Evolutionary conservation across 2,113 vertebrate genomes (phyloP), one percentile per base, ranked within the genome.

Genomic region (Myotis lucifugus): DNA sequence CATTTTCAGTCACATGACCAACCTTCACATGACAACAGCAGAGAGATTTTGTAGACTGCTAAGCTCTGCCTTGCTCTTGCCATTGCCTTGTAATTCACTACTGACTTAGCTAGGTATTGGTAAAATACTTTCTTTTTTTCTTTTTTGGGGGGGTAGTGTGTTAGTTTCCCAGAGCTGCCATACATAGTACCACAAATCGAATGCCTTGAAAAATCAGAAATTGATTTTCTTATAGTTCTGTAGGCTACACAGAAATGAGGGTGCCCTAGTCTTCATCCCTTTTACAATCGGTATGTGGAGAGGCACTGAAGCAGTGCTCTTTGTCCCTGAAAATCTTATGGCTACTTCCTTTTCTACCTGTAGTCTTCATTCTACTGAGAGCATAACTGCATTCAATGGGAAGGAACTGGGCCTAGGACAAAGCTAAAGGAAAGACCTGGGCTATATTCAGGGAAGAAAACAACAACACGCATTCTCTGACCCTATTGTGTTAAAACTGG

Each of bases 121-220:
- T 5, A 59, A 84, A 52, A 82, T 59, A 18, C 5, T 52, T 92
- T 83, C 32, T 29, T 18, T 54, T 32, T 72, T 46, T 10, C 0
- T 46, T 46, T 46, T 46, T 10, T 1, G 9, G 46, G 46, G 46
- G 56, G 37, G 40, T 8, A 61, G 4, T 42, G 4, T 50, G 13
- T 86, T 82, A 40, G 13, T 40, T 69, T 86, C 13, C 29, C 67
- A 83, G n/a, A 25, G 18, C 23, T 37, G 9, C 42, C 17, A 7
- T 37, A n/a, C 13, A 69, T 88, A 85, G 56, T 6, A 64, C 3
- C 8, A 56, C 10, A 59, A 52, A 72, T 2, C 0, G 0, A 25
- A 6, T 34, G 9, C 23, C 17, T 40, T 86, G 29, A 72, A 54
- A 72, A 76, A 40, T 50, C 6, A 91, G 25, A 86, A 40, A 69